These are phyloP conservation scores for Aromia moschata DNA, from an alignment of 2,888 invertebrate genomes.

Conservation along the genomic window DNA sequence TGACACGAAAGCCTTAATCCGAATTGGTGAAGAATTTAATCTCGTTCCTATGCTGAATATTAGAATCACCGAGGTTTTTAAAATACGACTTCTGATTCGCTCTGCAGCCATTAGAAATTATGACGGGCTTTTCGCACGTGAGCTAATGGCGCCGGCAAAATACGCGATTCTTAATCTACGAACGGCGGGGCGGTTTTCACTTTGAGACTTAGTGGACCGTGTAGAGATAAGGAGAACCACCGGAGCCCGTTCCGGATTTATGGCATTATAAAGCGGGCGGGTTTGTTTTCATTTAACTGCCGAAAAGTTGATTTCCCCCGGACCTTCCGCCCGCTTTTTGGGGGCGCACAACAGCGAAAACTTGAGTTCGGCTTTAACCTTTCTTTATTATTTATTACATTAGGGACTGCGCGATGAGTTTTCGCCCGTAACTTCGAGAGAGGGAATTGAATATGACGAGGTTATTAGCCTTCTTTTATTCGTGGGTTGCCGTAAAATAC, in stretches of 20 bases:
- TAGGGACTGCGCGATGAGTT: slow-evolving; percentile 11
- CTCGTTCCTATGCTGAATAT: too few species aligned
- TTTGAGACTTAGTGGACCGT: slow-evolving; percentile 51
- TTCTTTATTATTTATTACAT: slow-evolving; percentile 18
- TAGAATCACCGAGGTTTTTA: too few species aligned
- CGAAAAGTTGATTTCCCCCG: slow-evolving; percentile 21
- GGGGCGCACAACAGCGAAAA: slow-evolving; percentile 17
- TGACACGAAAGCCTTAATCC: too few species aligned
- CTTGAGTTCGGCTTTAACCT: slow-evolving; percentile 10
- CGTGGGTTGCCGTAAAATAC: too few species aligned
- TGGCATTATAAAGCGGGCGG: slow-evolving; percentile 29
- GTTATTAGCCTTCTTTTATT: too few species aligned
- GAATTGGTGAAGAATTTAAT: too few species aligned
- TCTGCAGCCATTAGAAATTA: too few species aligned
- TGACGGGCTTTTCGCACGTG: slow-evolving; percentile 36
- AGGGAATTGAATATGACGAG: background rate
- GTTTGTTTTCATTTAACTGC: slow-evolving; percentile 28
- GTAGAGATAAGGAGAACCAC: slow-evolving; percentile 45
- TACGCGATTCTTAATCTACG: slow-evolving; percentile 49
- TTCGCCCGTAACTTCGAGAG: slow-evolving; percentile 5
- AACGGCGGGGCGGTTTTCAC: slow-evolving; percentile 51
- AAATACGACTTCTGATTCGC: too few species aligned
- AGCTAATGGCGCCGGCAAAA: slow-evolving; percentile 47
- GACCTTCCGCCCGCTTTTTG: slow-evolving; percentile 9
- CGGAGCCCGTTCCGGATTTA: slow-evolving; percentile 24